Percentiles rank a stretch among this genome's conserved stretches.
phyloP scores from a whole-genome alignment of 2,888 invertebrate species.

The Mesorhabditis spiculigera region DNA sequence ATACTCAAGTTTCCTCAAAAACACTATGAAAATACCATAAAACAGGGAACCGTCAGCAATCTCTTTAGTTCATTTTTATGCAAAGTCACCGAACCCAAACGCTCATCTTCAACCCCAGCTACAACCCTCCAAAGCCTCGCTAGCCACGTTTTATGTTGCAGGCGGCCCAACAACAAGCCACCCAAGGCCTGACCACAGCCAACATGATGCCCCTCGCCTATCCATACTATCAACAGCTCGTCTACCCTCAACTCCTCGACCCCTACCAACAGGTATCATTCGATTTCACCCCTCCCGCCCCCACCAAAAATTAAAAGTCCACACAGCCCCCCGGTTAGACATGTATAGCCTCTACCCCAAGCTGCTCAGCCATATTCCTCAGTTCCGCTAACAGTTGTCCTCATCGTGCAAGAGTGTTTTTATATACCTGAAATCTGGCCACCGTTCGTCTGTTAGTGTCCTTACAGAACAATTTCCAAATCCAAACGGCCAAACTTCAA shows the following conservation, averaged over 20 bases:
- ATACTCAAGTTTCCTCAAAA: neutral
- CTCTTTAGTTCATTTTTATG: neutral
- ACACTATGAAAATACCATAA: slow-evolving; percentile 13
- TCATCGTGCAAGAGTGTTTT: neutral
- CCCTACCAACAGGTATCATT: slow-evolving; percentile 34
- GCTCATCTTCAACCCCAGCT: neutral
- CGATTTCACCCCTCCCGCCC: slow-evolving; percentile 14
- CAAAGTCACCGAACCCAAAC: neutral
- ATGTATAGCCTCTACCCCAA: neutral
- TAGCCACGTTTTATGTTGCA: slow-evolving; percentile 8
- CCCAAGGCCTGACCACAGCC: slow-evolving; percentile 22
- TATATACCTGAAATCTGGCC: no score
- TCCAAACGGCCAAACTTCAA: neutral
- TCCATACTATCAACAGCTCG: slow-evolving; percentile 43
- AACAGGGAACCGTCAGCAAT: slow-evolving; percentile 13
- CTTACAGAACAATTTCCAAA: neutral
- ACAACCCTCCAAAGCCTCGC: no score
- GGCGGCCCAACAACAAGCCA: slow-evolving; percentile 36
- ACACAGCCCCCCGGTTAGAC: slow-evolving; percentile 11
- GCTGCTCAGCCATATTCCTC: neutral
- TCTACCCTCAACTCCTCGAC: slow-evolving; percentile 39
- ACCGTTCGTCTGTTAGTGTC: neutral
- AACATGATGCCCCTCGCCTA: slow-evolving; percentile 38
- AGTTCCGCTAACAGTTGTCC: neutral
- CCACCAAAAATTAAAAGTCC: slow-evolving; percentile 18